Evolutionary conservation across 1,140 invertebrate genomes (phyloP).

Genomic region (Notospermus geniculatus): DNA sequence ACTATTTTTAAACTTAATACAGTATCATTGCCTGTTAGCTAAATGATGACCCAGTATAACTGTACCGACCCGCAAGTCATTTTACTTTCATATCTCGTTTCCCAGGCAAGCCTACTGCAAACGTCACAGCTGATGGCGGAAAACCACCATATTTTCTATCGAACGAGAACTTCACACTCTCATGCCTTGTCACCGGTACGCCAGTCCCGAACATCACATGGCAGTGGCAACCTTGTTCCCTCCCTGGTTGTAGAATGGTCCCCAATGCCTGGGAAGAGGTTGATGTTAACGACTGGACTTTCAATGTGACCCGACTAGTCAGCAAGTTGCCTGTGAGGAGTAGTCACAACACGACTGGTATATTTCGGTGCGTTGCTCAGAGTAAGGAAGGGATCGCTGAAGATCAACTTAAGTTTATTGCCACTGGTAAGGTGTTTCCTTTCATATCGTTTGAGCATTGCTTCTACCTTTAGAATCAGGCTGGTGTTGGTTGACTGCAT

Average conservation of each 20-base stretch:
- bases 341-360: constrained; percentile 8
- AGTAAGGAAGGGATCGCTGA: constrained; percentile 5
- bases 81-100: too few species aligned
- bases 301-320: neutral
- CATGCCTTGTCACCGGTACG: constrained; percentile 1
- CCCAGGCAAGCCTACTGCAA: too few species aligned
- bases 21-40: too few species aligned
- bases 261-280: constrained; percentile 5
- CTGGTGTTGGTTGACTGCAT: too few species aligned
- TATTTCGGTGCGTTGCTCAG: constrained; percentile 7
- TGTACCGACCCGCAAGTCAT: too few species aligned
- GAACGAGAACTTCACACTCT: constrained; percentile 1
- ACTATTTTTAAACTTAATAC: too few species aligned
- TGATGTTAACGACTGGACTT: neutral
- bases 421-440: constrained; percentile 10
- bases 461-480: too few species aligned
- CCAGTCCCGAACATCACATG: constrained; percentile 9
- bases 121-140: too few species aligned
- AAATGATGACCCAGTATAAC: too few species aligned
- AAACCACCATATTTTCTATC: constrained; percentile 10
- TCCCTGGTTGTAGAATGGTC: constrained; percentile 3
- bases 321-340: neutral
- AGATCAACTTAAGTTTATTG: constrained; percentile 1
- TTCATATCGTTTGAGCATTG: neutral
- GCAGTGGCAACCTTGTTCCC: constrained; percentile 14